These are phyloP conservation scores for Silurus meridionalis DNA, from an alignment of 2,113 vertebrate genomes.

Conservation along the genomic window DNA sequence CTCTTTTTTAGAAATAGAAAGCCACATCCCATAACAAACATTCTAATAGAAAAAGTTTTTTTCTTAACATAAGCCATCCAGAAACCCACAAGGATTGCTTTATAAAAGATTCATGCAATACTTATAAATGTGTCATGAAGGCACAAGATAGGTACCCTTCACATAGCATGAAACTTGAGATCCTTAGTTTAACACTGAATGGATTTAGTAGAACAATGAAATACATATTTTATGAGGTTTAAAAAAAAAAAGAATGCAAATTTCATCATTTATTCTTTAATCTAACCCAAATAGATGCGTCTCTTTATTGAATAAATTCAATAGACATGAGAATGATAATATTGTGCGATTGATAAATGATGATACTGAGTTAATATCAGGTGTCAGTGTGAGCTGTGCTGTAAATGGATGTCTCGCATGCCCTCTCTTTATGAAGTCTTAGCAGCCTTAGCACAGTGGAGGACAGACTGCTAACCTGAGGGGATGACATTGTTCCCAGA, in stretches of 20 bases:
- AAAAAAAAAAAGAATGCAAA: background rate
- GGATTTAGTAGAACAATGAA: background rate
- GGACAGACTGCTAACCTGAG: slow-evolving; percentile 16
- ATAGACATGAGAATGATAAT: background rate
- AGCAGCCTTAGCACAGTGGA: slow-evolving; percentile 10
- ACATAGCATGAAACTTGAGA: background rate
- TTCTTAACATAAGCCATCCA: background rate
- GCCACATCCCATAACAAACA: background rate
- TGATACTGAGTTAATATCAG: background rate
- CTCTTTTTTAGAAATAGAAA: background rate
- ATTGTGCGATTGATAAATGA: background rate
- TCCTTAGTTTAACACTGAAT: background rate
- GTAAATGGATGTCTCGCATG: slow-evolving; percentile 4
- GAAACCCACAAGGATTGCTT: slow-evolving; percentile 4
- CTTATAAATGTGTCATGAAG: slow-evolving; percentile 21
- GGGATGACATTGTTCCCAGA: slow-evolving; percentile 24
- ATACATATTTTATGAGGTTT: slow-evolving; percentile 9
- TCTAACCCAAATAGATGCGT: background rate
- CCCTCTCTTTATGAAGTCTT: slow-evolving; percentile 19
- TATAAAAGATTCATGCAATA: slow-evolving; percentile 12
- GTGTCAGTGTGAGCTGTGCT: background rate
- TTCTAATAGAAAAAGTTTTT: background rate
- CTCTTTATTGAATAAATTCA: background rate
- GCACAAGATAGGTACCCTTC: background rate
- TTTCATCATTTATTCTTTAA: background rate